Evolutionary conservation across 1,140 invertebrate species (phyloP).

Genomic region (Himalopsyche phryganea): DNA sequence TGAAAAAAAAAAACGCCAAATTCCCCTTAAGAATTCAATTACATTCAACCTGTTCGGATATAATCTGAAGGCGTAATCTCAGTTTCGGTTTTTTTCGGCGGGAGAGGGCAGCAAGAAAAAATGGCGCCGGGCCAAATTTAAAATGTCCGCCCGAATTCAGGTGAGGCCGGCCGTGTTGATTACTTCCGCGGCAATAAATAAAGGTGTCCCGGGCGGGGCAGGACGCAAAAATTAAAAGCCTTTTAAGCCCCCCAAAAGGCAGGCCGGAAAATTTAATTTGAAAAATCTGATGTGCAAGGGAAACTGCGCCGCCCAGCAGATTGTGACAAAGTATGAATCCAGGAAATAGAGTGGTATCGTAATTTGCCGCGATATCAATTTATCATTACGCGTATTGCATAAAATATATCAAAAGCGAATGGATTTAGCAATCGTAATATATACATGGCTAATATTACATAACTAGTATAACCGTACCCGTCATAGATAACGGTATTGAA

Average conservation of each 20-base stretch:
- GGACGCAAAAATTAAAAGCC: slow-evolving; percentile 18
- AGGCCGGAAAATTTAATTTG: slow-evolving; percentile 17
- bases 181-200: slow-evolving; percentile 28
- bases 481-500: no score
- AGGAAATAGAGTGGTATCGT: no score
- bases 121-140: slow-evolving; percentile 2
- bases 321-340: no score
- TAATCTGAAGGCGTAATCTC: slow-evolving; percentile 30
- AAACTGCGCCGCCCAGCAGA: no score
- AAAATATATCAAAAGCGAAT: no score
- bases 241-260: neutral
- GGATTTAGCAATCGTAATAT: no score
- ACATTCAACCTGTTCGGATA: slow-evolving; percentile 25
- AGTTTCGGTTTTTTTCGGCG: slow-evolving; percentile 3
- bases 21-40: slow-evolving; percentile 29
- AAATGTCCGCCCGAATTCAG: slow-evolving; percentile 24
- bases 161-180: slow-evolving; percentile 25
- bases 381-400: no score
- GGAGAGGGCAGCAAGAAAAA: neutral
- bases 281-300: slow-evolving; percentile 9
- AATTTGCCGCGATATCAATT: no score
- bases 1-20: slow-evolving; percentile 1
- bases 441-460: no score
- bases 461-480: no score
- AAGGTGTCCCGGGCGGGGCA: slow-evolving; percentile 17